These are phyloP conservation scores for Pelobates cultripes DNA, from an alignment of 2,797 vertebrate genomes.

Conservation along the genomic window DNA sequence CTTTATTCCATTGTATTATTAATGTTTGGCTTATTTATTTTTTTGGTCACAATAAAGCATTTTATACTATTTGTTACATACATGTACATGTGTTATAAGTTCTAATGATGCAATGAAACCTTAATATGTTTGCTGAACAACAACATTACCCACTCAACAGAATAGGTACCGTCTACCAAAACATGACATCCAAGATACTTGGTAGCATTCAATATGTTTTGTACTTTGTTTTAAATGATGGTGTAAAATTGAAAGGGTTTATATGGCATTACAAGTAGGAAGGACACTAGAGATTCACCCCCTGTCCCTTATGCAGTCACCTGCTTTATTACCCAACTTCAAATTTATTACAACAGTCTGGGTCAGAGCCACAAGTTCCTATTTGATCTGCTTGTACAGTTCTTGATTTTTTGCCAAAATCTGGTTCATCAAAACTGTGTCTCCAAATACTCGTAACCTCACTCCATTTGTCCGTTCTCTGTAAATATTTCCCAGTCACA, in stretches of 20 bases:
- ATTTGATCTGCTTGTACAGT: slow-evolving; percentile 24
- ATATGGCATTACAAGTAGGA: no score
- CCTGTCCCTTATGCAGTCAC: background rate
- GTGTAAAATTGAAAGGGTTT: no score
- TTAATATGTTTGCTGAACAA: no score
- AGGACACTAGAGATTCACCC: background rate
- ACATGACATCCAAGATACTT: no score
- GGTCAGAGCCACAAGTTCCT: background rate
- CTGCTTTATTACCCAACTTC: slow-evolving; percentile 31
- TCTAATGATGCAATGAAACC: no score
- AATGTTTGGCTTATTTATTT: slow-evolving; percentile 48
- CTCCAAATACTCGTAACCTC: background rate
- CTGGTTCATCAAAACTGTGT: background rate
- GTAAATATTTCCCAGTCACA: no score
- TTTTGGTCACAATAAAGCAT: slow-evolving; percentile 42
- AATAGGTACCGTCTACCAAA: no score
- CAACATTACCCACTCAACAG: no score
- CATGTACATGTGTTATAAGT: background rate
- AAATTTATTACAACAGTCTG: slow-evolving; percentile 3
- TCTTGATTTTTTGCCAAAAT: slow-evolving; percentile 8
- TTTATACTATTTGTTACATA: slow-evolving; percentile 39
- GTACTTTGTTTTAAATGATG: no score
- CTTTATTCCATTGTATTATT: slow-evolving; percentile 22
- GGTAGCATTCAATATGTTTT: no score
- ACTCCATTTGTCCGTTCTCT: background rate